Conservation (phyloP, 2,888 invertebrate genomes). For the Pterostichus niger region DNA sequence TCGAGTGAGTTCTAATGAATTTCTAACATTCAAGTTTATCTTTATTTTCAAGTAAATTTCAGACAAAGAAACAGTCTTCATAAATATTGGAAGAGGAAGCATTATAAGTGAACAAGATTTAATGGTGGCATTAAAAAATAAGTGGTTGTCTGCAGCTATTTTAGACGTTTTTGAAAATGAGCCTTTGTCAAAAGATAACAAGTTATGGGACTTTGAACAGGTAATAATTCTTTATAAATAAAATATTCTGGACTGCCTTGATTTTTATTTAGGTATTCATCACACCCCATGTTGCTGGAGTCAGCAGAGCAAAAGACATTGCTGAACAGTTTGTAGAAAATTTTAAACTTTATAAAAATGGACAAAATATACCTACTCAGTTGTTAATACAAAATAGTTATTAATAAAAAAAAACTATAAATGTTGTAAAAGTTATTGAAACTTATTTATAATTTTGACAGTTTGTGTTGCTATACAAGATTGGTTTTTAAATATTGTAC, state of each 20-base stretch:
- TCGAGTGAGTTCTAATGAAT: constrained; percentile 70
- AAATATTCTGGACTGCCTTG: neutral
- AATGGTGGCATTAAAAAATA: constrained; percentile 77
- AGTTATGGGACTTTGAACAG: constrained; percentile 78
- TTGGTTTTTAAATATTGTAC: constrained; percentile 93
- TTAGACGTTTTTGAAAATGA: constrained; percentile 80
- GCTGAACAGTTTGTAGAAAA: constrained; percentile 77
- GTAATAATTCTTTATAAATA: constrained; percentile 72
- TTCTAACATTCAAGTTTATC: constrained; percentile 7
- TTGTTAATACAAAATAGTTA: constrained; percentile 29
- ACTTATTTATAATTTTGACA: constrained; percentile 59
- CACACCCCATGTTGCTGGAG: constrained; percentile 77
- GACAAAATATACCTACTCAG: constrained; percentile 74
- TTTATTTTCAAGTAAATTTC: constrained; percentile 30
- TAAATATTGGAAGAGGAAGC: constrained; percentile 81
- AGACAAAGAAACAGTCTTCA: constrained; percentile 77
- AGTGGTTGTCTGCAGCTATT: constrained; percentile 80
- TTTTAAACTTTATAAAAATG: constrained; percentile 74
- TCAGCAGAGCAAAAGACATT: constrained; percentile 75
- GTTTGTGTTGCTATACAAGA: constrained; percentile 70
- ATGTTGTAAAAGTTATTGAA: too few relatives aligned
- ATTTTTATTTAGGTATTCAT: constrained; percentile 75
- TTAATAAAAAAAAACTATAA: constrained; percentile 16
- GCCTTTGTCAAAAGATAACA: constrained; percentile 78
- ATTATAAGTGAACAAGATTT: constrained; percentile 79